These are phyloP conservation scores for Microctenopoma stevenorrisi DNA, from an alignment of 2,797 vertebrate genomes.

Conservation along the genomic window DNA sequence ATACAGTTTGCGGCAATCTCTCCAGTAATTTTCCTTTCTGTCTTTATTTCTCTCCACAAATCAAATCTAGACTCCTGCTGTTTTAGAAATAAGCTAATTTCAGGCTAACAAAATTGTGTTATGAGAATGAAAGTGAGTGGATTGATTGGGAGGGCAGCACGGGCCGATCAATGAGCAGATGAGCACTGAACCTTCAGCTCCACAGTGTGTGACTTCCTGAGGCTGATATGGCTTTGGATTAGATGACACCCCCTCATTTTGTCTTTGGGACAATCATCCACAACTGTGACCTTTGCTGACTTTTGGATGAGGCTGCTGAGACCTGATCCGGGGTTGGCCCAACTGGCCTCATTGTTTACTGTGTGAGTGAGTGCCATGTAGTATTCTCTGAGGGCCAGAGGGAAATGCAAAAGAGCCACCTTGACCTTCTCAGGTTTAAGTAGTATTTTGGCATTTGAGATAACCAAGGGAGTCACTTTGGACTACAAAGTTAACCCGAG, in stretches of 20 bases:
- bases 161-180: constrained; percentile 55
- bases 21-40: constrained; percentile 23
- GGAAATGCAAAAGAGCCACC: not conserved
- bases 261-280: constrained; percentile 30
- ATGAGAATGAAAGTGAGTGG: constrained; percentile 41
- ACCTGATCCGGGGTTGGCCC: constrained; percentile 7
- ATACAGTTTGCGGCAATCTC: constrained; percentile 30
- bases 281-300: constrained; percentile 32
- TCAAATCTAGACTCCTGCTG: constrained; percentile 31
- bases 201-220: constrained; percentile 21
- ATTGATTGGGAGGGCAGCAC: constrained; percentile 59
- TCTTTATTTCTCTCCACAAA: constrained; percentile 41
- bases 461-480: not conserved
- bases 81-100: constrained; percentile 60
- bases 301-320: not conserved
- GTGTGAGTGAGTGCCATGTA: not conserved
- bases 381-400: not conserved
- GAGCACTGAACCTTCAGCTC: constrained; percentile 32
- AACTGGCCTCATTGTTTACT: constrained; percentile 1
- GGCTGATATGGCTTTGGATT: constrained; percentile 42
- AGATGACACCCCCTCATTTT: constrained; percentile 32
- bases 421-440: not conserved
- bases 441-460: not conserved
- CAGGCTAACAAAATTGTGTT: constrained; percentile 41
- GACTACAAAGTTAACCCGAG: not conserved